Evolutionary conservation across 2,888 invertebrate genomes (phyloP).

Genomic region (Pristionchus japonicus): DNA sequence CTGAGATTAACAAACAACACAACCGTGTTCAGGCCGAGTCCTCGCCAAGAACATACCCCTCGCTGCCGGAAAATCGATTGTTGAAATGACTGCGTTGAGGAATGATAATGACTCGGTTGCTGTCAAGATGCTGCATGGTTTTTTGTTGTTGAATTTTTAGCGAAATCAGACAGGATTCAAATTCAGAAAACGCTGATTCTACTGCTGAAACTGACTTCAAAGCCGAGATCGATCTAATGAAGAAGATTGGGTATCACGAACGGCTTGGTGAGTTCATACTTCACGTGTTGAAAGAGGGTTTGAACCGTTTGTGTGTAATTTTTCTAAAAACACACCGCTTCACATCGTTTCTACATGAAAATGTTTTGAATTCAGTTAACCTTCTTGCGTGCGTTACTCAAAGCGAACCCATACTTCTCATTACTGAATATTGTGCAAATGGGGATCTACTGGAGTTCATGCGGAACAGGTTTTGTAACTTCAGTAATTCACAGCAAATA

Average conservation of each 20-base stretch:
- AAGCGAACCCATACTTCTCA: neutral
- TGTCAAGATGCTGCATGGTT: conserved; percentile 38
- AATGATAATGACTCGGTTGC: conserved; percentile 20
- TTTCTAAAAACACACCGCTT: too few species aligned
- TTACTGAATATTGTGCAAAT: neutral
- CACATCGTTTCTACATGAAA: too few species aligned
- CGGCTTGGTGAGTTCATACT: conserved; percentile 7
- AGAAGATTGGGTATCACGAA: conserved; percentile 41
- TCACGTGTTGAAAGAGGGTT: too few species aligned
- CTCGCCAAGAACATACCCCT: conserved; percentile 25
- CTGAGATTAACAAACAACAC: too few species aligned
- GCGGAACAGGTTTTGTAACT: too few species aligned
- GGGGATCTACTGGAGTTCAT: neutral
- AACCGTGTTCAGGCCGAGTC: neutral
- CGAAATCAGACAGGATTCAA: neutral
- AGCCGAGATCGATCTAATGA: conserved; percentile 43
- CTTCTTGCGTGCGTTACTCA: too few species aligned
- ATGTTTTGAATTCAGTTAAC: too few species aligned
- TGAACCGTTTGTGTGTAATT: too few species aligned
- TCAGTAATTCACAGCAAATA: too few species aligned
- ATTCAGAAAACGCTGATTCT: conserved; percentile 16
- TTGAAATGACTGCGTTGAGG: conserved; percentile 24
- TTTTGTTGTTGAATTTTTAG: neutral
- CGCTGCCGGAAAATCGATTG: neutral
- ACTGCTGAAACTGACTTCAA: neutral